Evolutionary conservation across 2,113 vertebrate genomes (phyloP).

Genomic region (Aspidoscelis tigris): DNA sequence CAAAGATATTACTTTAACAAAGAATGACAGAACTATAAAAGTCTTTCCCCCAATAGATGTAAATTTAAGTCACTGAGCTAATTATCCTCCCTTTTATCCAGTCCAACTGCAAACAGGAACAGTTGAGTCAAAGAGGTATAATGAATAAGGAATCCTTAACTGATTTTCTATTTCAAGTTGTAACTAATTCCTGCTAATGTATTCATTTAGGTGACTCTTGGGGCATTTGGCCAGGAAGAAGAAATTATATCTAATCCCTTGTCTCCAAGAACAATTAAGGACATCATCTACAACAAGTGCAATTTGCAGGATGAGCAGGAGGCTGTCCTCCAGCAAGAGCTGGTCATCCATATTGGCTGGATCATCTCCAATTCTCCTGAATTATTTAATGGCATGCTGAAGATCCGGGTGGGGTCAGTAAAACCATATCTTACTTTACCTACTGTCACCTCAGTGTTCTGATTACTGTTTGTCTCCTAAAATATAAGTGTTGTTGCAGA

Average conservation of each 20-base stretch:
- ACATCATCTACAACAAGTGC: constrained; percentile 93
- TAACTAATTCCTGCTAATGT: constrained; percentile 45
- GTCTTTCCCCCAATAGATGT: constrained; percentile 14
- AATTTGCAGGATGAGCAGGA: constrained; percentile 86
- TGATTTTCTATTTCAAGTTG: constrained; percentile 19
- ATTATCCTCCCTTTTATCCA: neutral
- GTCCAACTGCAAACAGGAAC: constrained; percentile 14
- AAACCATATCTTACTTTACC: neutral
- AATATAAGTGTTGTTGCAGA: neutral
- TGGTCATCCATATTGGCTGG: constrained; percentile 98
- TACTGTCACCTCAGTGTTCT: neutral
- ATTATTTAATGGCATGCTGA: constrained; percentile 96
- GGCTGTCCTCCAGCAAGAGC: constrained; percentile 94
- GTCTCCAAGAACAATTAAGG: constrained; percentile 93
- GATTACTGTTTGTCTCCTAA: neutral
- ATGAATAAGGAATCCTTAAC: constrained; percentile 28
- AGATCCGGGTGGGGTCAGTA: constrained; percentile 93
- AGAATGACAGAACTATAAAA: constrained; percentile 40
- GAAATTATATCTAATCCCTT: constrained; percentile 97
- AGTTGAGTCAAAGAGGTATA: constrained; percentile 1
- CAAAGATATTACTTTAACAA: constrained; percentile 21
- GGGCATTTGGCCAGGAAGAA: constrained; percentile 94
- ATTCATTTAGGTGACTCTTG: constrained; percentile 88
- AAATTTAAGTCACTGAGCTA: neutral
- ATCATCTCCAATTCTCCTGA: constrained; percentile 96